These are phyloP conservation scores for Vicugna pacos DNA, from an alignment of 2,113 vertebrate genomes.

Conservation along the genomic window DNA sequence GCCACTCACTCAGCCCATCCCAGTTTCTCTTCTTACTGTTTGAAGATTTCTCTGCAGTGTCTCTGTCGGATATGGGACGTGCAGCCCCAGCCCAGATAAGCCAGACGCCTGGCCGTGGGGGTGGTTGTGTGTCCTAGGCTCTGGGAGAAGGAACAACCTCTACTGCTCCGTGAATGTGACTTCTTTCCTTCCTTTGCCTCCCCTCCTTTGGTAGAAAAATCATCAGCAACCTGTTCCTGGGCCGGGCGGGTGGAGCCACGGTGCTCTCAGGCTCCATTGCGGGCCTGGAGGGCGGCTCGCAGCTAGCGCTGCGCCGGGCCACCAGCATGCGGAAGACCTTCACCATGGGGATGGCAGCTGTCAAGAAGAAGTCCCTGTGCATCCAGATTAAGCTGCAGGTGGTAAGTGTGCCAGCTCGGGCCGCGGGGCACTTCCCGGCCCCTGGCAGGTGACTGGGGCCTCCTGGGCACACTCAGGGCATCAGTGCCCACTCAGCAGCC, in stretches of 20 bases:
- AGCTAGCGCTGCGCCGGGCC: slow-evolving; percentile 95
- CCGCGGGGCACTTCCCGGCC: not conserved
- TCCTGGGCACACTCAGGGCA: not conserved
- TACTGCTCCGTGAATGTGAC: not conserved
- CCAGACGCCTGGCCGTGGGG: not conserved
- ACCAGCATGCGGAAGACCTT: slow-evolving; percentile 99
- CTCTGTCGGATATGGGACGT: not conserved
- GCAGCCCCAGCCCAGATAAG: not conserved
- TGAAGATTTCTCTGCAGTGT: not conserved
- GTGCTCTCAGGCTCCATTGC: slow-evolving; percentile 96
- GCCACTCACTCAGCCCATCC: not conserved
- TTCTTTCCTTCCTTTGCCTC: not conserved
- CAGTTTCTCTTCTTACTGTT: not conserved
- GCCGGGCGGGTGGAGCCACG: slow-evolving; percentile 91
- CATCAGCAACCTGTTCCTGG: slow-evolving; percentile 95
- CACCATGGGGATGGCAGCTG: slow-evolving; percentile 94
- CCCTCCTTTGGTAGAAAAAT: slow-evolving; percentile 90
- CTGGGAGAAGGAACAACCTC: not conserved
- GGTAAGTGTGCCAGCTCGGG: slow-evolving; percentile 88
- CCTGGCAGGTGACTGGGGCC: not conserved
- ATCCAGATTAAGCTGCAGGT: slow-evolving; percentile 99
- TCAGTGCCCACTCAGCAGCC: not conserved
- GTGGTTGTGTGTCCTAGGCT: not conserved
- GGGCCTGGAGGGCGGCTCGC: slow-evolving; percentile 96
- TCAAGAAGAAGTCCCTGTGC: slow-evolving; percentile 97